These are phyloP conservation scores for Zosterops japonicus DNA, from an alignment of 2,113 vertebrate genomes.

Conservation along the genomic window DNA sequence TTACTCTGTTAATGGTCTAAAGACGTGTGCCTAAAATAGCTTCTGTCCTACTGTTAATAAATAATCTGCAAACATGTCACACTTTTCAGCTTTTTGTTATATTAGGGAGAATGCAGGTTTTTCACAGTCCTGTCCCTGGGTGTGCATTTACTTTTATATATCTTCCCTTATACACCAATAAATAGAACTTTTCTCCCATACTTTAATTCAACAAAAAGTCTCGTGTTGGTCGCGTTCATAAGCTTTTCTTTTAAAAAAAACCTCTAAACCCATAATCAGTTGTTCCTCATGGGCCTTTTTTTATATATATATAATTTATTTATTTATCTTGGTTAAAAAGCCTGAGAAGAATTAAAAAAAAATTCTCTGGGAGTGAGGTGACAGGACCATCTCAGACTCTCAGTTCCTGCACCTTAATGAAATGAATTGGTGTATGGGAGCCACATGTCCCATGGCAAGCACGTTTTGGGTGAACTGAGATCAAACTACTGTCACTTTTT, in stretches of 20 bases:
- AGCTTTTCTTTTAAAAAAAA: background rate
- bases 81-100: conserved; percentile 28
- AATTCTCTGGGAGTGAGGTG: background rate
- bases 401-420: background rate
- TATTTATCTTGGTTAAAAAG: background rate
- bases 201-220: background rate
- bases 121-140: background rate
- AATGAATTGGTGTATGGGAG: background rate
- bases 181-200: background rate
- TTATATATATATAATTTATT: no score
- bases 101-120: background rate
- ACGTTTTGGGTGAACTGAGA: background rate
- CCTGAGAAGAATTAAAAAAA: background rate
- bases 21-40: conserved; percentile 37
- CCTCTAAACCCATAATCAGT: accelerated
- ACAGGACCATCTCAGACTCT: background rate
- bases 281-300: background rate
- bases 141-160: background rate
- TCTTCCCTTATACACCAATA: background rate
- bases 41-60: conserved; percentile 52
- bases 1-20: conserved; percentile 63
- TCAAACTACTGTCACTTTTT: conserved; percentile 9
- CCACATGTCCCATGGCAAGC: background rate
- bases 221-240: background rate
- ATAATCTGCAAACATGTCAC: conserved; percentile 32